Percentiles rank a stretch among this genome's conserved stretches.
phyloP scores from a whole-genome alignment of 1,140 invertebrate species.

The Drosophila navojoa region DNA sequence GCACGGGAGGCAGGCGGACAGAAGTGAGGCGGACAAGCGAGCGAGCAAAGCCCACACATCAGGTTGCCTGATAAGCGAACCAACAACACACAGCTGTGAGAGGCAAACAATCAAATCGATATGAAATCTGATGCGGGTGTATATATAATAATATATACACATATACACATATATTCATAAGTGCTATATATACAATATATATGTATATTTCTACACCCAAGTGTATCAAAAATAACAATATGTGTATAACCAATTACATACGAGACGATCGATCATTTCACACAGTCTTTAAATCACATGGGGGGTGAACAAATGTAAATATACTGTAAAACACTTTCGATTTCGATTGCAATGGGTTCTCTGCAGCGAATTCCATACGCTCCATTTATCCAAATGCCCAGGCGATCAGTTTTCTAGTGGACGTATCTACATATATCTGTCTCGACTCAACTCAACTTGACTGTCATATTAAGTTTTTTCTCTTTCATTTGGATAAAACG shows the following conservation, averaged over 20 bases:
- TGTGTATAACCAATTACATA: too few species aligned
- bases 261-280: too few species aligned
- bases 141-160: background rate
- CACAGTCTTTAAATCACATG: background rate
- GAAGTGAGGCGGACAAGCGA: background rate
- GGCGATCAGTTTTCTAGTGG: slow-evolving; percentile 67
- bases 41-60: slow-evolving; percentile 12
- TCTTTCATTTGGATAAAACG: slow-evolving; percentile 57
- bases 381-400: slow-evolving; percentile 76
- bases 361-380: slow-evolving; percentile 45
- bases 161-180: background rate
- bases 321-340: too few species aligned
- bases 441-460: slow-evolving; percentile 1
- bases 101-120: slow-evolving; percentile 13
- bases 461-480: slow-evolving; percentile 12
- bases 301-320: background rate
- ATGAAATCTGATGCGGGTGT: slow-evolving; percentile 9
- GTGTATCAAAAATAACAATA: background rate
- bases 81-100: slow-evolving; percentile 12
- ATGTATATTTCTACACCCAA: background rate
- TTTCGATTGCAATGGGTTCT: slow-evolving; percentile 47
- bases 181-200: background rate
- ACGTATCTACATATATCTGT: slow-evolving; percentile 56
- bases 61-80: slow-evolving; percentile 56
- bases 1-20: background rate